Evolutionary conservation across 2,797 vertebrate genomes (phyloP).

Genomic region (Cuniculus paca): DNA sequence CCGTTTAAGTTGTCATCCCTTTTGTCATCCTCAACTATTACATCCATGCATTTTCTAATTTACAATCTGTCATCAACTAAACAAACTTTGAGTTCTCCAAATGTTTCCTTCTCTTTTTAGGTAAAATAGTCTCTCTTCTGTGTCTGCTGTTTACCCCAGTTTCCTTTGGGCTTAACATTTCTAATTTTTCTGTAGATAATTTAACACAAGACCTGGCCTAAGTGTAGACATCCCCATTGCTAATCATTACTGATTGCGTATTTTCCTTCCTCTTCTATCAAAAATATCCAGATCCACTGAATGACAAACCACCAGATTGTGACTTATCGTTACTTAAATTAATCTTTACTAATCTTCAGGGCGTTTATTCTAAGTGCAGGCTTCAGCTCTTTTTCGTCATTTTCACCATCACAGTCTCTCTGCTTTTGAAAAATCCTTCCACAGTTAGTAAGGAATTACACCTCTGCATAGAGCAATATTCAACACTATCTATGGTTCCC

Average conservation of each 20-base stretch:
- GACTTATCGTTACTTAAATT: neutral
- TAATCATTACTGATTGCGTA: neutral
- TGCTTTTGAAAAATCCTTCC: neutral
- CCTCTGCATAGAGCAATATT: neutral
- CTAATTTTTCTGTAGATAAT: neutral
- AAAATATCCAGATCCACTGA: neutral
- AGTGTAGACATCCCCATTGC: accelerated
- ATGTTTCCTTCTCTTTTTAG: neutral
- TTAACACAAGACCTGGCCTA: neutral
- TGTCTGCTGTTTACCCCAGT: neutral
- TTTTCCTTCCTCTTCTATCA: neutral
- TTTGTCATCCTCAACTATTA: neutral
- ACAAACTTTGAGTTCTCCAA: neutral
- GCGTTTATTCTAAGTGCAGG: neutral
- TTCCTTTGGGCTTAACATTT: neutral
- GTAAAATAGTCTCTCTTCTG: neutral
- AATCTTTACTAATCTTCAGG: neutral
- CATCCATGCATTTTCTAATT: neutral
- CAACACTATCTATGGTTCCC: neutral
- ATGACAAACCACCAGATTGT: neutral
- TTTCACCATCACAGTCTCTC: neutral
- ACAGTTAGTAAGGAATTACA: neutral
- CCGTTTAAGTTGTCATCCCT: neutral
- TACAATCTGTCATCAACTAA: neutral
- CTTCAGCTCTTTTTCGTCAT: neutral